phyloP scores from a whole-genome alignment of 2,888 invertebrate genomes.

The Hofmannophila pseudospretella region DNA sequence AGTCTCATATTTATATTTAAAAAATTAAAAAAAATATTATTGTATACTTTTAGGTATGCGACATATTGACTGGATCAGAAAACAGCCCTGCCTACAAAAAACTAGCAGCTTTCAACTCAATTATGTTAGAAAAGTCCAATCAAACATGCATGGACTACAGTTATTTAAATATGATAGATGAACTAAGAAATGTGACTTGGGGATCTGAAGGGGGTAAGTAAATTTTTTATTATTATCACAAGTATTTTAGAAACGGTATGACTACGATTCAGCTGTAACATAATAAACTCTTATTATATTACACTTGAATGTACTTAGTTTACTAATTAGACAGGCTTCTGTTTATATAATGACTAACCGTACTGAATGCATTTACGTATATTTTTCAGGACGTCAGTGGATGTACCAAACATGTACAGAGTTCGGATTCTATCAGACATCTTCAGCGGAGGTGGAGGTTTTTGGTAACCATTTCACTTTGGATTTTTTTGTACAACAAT shows the following conservation, averaged over 20 bases:
- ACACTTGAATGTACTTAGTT: no score
- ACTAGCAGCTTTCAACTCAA: conserved; percentile 84
- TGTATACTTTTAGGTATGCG: conserved; percentile 79
- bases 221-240: conserved; percentile 1
- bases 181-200: conserved; percentile 83
- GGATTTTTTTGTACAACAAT: conserved; percentile 88
- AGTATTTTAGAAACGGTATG: no score
- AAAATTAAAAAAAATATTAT: no score
- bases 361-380: no score
- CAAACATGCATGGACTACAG: conserved; percentile 90
- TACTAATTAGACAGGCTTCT: no score
- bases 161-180: conserved; percentile 85
- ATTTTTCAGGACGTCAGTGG: conserved; percentile 87
- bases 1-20: no score
- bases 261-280: no score
- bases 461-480: conserved; percentile 88
- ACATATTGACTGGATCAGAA: conserved; percentile 82
- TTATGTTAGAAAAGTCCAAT: conserved; percentile 81
- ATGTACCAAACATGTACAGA: conserved; percentile 97
- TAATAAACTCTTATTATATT: no score
- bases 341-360: no score
- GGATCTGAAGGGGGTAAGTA: conserved; percentile 82
- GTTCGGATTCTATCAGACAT: conserved; percentile 96
- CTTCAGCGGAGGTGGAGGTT: conserved; percentile 79
- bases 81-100: conserved; percentile 80